Conservation (phyloP, 2,797 vertebrate genomes). For the Clamator glandarius region DNA sequence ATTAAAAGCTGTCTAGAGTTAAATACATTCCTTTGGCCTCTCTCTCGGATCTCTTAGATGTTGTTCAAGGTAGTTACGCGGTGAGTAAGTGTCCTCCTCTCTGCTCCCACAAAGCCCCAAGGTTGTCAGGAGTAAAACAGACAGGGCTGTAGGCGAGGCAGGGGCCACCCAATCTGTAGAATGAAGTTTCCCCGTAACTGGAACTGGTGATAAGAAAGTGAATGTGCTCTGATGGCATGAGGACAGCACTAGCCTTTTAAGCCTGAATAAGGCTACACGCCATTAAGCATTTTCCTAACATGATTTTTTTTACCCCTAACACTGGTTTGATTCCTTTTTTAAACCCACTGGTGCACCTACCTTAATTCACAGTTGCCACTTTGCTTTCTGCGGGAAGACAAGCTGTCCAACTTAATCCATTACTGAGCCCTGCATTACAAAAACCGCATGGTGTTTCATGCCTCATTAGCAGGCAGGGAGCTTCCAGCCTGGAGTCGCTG, state of each 20-base stretch:
- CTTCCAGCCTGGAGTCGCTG: not conserved
- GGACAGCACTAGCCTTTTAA: not conserved
- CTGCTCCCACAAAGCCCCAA: not conserved
- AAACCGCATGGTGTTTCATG: slow-evolving; percentile 28
- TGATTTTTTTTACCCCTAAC: not conserved
- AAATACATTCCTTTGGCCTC: not conserved
- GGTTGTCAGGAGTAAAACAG: not conserved
- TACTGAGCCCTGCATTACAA: slow-evolving; percentile 20
- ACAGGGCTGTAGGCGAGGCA: not conserved
- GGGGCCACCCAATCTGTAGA: not conserved
- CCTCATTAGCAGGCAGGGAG: slow-evolving; percentile 57
- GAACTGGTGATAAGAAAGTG: not conserved
- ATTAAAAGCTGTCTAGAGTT: not conserved
- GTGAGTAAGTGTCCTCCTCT: not conserved
- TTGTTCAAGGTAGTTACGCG: not conserved
- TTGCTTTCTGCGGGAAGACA: not conserved
- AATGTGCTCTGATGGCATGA: not conserved
- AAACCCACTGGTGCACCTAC: not conserved
- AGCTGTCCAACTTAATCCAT: slow-evolving; percentile 40
- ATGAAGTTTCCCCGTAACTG: not conserved
- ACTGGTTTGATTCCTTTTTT: not conserved
- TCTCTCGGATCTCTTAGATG: not conserved
- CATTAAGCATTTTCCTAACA: not conserved
- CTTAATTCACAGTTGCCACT: not conserved
- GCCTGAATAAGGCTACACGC: not conserved